These are phyloP conservation scores for Phlogophora meticulosa DNA, from an alignment of 2,888 invertebrate genomes.

Conservation along the genomic window DNA sequence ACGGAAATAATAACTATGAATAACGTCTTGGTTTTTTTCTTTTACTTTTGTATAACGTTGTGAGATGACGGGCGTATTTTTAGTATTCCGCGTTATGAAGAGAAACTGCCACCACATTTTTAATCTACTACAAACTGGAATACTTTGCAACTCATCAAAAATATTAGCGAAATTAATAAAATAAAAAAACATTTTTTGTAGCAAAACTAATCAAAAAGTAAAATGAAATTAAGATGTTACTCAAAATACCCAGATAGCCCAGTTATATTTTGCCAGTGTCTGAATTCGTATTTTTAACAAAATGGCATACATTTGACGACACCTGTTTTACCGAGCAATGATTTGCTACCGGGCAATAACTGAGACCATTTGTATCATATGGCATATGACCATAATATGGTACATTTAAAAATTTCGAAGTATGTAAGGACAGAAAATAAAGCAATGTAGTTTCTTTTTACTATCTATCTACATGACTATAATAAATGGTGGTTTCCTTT, in stretches of 20 bases:
- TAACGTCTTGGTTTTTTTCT: constrained; percentile 30
- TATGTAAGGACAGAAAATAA: constrained; percentile 65
- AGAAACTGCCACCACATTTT: constrained; percentile 3
- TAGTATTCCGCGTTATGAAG: constrained; percentile 36
- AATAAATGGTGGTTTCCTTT: no score
- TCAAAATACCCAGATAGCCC: no score
- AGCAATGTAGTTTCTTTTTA: no score
- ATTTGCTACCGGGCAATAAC: constrained; percentile 76
- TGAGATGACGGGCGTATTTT: constrained; percentile 40
- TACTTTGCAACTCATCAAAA: constrained; percentile 12
- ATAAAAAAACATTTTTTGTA: not conserved
- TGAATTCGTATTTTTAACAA: constrained; percentile 39
- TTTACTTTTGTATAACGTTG: constrained; percentile 32
- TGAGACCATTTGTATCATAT: constrained; percentile 69
- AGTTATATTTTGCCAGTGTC: not conserved
- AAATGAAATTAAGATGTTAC: no score
- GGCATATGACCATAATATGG: constrained; percentile 50
- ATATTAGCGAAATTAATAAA: not conserved
- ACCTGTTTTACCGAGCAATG: constrained; percentile 63
- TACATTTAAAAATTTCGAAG: constrained; percentile 67
- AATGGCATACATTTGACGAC: constrained; percentile 64
- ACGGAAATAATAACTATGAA: constrained; percentile 65
- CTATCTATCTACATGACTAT: no score
- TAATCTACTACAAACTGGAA: not conserved
- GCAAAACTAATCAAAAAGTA: no score